Evolutionary conservation across 2,113 vertebrate species (phyloP).

Genomic region (Myodes glareolus): DNA sequence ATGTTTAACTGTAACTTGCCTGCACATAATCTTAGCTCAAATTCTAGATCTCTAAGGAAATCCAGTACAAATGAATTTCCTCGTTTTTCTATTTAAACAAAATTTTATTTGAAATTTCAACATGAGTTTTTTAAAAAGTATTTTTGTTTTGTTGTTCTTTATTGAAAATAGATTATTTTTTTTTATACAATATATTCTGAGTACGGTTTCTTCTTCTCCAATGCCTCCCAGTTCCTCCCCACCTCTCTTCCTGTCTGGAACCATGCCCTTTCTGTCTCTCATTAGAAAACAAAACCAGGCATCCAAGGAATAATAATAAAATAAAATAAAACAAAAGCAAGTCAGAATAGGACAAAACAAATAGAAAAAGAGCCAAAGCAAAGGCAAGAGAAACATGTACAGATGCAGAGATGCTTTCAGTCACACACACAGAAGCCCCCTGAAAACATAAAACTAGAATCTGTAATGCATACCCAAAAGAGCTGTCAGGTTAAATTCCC

Average conservation of each 20-base stretch:
- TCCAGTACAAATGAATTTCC: background rate
- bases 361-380: background rate
- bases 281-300: background rate
- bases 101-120: background rate
- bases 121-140: background rate
- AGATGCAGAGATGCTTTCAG: background rate
- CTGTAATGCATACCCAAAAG: background rate
- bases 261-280: background rate
- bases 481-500: background rate
- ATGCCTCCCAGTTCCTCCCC: background rate
- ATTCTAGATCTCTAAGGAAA: conserved; percentile 23
- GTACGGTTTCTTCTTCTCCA: background rate
- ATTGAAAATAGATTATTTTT: background rate
- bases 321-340: background rate
- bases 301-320: background rate
- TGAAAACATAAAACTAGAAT: background rate
- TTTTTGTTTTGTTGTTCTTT: background rate
- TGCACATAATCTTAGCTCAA: background rate
- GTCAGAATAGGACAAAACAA: background rate
- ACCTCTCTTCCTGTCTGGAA: background rate
- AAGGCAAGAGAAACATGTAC: background rate
- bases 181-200: background rate
- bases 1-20: background rate
- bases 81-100: background rate
- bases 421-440: background rate